Percentiles rank a stretch among this genome's conserved stretches.
phyloP scores from a whole-genome alignment of 2,888 invertebrate species.

The Rhogogaster chlorosoma region DNA sequence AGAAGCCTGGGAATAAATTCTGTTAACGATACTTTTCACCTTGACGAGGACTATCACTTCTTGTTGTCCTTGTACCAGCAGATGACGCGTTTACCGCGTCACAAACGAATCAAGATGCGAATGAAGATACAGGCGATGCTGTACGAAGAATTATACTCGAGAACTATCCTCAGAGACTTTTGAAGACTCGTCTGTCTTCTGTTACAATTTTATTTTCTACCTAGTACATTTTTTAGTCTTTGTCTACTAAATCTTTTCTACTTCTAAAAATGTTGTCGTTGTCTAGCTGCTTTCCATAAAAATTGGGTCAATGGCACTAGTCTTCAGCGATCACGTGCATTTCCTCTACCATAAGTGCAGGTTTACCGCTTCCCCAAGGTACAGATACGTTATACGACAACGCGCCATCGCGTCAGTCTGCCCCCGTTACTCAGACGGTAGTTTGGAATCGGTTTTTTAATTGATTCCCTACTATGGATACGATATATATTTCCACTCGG shows the following conservation, averaged over 20 bases:
- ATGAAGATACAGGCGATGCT: slow-evolving; percentile 57
- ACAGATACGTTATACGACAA: background rate
- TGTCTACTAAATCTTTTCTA: slow-evolving; percentile 1
- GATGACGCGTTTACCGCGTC: slow-evolving; percentile 54
- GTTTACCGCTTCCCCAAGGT: background rate
- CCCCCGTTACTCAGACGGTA: slow-evolving; percentile 9
- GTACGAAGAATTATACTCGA: slow-evolving; percentile 54
- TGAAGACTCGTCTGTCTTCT: slow-evolving; percentile 3
- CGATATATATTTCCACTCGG: slow-evolving; percentile 21
- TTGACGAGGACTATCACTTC: slow-evolving; percentile 59
- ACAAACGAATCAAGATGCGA: slow-evolving; percentile 58
- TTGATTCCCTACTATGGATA: background rate
- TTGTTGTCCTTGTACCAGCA: slow-evolving; percentile 56
- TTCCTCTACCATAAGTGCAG: slow-evolving; percentile 20
- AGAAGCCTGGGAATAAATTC: background rate
- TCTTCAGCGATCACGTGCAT: slow-evolving; percentile 7
- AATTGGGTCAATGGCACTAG: slow-evolving; percentile 37
- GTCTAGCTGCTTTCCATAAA: slow-evolving; percentile 32
- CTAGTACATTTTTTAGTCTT: background rate
- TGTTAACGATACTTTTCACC: background rate
- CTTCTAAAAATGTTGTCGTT: slow-evolving; percentile 6
- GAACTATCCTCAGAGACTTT: background rate
- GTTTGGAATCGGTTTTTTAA: slow-evolving; percentile 17
- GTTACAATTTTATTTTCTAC: slow-evolving; percentile 40
- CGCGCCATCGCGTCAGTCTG: background rate